Evolutionary conservation across 2,888 invertebrate genomes (phyloP).

Genomic region (Tuberolachnus salignus): DNA sequence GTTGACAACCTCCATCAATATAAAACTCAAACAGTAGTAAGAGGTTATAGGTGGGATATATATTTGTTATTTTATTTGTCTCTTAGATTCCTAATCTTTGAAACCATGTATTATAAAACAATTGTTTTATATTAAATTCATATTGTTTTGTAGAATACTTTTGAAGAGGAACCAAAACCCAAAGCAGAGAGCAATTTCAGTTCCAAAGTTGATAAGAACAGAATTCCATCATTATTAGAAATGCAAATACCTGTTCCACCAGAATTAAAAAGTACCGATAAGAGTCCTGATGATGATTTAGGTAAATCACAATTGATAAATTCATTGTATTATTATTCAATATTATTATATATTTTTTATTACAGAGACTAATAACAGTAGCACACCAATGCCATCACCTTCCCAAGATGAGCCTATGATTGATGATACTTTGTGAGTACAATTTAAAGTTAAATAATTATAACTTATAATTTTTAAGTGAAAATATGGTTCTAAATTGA

Average conservation of each 20-base stretch:
- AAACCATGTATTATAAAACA: not conserved
- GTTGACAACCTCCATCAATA: too few species aligned
- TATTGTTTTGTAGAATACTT: slow-evolving; percentile 34
- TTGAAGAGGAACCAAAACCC: slow-evolving; percentile 40
- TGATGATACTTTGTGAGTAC: slow-evolving; percentile 44
- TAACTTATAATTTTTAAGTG: not conserved
- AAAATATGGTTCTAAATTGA: not conserved
- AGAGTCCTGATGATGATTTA: slow-evolving; percentile 25
- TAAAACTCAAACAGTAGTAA: too few species aligned
- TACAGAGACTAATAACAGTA: slow-evolving; percentile 19
- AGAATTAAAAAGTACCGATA: slow-evolving; percentile 55
- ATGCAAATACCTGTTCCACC: slow-evolving; percentile 62
- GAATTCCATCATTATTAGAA: slow-evolving; percentile 63
- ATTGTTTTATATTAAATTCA: not conserved
- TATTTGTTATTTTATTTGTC: too few species aligned
- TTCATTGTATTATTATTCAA: not conserved
- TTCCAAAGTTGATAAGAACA: slow-evolving; percentile 48
- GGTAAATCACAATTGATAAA: not conserved
- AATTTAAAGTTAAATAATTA: not conserved
- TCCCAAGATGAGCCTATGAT: slow-evolving; percentile 34
- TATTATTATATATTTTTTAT: not conserved
- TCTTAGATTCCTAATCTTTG: too few species aligned
- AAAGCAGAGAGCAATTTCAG: slow-evolving; percentile 32
- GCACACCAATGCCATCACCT: slow-evolving; percentile 54
- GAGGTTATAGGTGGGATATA: too few species aligned